Conservation (phyloP, 2,888 invertebrate species). For the Digitonthophagus gazella region DNA sequence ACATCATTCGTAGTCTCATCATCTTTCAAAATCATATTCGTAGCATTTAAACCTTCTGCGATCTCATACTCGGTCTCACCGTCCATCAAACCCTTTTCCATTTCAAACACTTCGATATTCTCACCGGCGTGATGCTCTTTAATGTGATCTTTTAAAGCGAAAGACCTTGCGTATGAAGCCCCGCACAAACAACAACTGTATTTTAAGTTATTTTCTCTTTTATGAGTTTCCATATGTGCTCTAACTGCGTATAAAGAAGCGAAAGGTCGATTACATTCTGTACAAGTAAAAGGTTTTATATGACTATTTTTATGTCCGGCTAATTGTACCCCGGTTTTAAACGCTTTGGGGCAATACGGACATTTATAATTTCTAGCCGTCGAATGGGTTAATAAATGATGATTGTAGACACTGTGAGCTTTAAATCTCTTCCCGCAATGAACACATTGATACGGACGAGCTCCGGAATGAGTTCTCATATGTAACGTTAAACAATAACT, state of each 20-base stretch:
- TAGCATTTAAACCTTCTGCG: slow-evolving; percentile 28
- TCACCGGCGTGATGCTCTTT: slow-evolving; percentile 58
- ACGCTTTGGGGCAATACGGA: slow-evolving; percentile 73
- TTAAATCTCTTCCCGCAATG: slow-evolving; percentile 73
- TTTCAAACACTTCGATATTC: slow-evolving; percentile 15
- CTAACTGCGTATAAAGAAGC: slow-evolving; percentile 75
- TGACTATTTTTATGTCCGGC: slow-evolving; percentile 80
- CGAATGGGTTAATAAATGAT: slow-evolving; percentile 73
- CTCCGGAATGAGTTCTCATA: slow-evolving; percentile 77
- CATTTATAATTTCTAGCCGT: slow-evolving; percentile 75
- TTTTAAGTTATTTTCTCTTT: slow-evolving; percentile 66
- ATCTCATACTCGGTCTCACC: slow-evolving; percentile 26
- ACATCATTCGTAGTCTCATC: slow-evolving; percentile 25
- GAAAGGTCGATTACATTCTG: slow-evolving; percentile 74
- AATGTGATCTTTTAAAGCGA: slow-evolving; percentile 72
- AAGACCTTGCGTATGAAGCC: slow-evolving; percentile 72
- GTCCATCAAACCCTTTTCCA: slow-evolving; percentile 23
- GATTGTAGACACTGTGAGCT: slow-evolving; percentile 76
- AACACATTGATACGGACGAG: slow-evolving; percentile 72
- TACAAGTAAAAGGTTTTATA: slow-evolving; percentile 76
- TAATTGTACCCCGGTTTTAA: slow-evolving; percentile 76
- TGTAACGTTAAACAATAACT: slow-evolving; percentile 77
- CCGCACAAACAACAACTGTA: slow-evolving; percentile 71
- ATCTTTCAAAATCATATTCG: slow-evolving; percentile 26
- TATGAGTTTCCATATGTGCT: slow-evolving; percentile 73